phyloP scores from a whole-genome alignment of 2,888 invertebrate species.

The Graphium colonna region DNA sequence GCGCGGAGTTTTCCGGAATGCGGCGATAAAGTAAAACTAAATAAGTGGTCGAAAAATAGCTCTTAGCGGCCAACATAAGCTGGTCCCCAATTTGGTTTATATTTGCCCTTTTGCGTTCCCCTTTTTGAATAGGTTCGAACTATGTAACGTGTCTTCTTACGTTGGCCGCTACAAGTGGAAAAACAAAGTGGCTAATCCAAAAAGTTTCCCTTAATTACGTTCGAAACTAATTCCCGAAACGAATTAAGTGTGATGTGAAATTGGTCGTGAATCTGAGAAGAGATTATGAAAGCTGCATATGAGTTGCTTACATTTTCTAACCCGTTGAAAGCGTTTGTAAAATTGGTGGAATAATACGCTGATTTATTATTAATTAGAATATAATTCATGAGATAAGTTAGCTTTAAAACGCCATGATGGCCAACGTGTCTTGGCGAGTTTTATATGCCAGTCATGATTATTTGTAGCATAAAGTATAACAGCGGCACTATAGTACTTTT shows the following conservation, averaged over 20 bases:
- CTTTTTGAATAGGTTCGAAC: conserved; percentile 28
- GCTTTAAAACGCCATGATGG: no score
- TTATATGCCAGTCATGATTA: no score
- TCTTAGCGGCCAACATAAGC: conserved; percentile 42
- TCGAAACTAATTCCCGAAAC: conserved; percentile 71
- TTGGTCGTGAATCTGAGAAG: conserved; percentile 56
- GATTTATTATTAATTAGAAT: no score
- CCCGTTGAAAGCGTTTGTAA: neutral
- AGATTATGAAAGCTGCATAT: conserved; percentile 46
- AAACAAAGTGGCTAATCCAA: conserved; percentile 72
- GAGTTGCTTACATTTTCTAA: conserved; percentile 1
- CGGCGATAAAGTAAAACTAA: conserved; percentile 67
- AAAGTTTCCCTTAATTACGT: conserved; percentile 75
- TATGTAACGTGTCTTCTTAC: conserved; percentile 37
- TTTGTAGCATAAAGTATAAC: no score
- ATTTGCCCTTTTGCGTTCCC: conserved; percentile 23
- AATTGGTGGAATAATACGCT: no score
- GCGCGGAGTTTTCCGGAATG: conserved; percentile 58
- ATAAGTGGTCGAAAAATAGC: conserved; percentile 72
- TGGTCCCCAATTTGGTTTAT: conserved; percentile 37
- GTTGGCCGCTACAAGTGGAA: conserved; percentile 55
- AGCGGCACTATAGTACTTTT: no score
- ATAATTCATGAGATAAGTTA: no score
- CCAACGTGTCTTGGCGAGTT: no score
- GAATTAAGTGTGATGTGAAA: conserved; percentile 65